Conservation (phyloP, 2,113 vertebrate genomes). For the Alethe castanea region DNA sequence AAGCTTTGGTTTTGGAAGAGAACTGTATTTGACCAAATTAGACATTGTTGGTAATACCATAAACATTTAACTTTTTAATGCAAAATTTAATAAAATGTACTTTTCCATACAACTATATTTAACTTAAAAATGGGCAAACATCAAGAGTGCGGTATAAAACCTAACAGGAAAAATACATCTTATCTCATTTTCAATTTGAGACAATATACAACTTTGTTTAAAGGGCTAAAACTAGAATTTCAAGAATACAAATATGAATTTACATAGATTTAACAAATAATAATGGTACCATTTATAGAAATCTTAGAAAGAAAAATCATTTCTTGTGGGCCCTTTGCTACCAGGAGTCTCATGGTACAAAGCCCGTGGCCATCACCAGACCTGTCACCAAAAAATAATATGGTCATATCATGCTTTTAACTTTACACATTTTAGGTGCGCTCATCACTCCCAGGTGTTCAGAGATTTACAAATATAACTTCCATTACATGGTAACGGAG, state of each 20-base stretch:
- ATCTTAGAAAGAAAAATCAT: conserved; percentile 70
- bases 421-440: conserved; percentile 61
- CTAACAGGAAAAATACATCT: conserved; percentile 74
- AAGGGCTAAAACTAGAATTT: conserved; percentile 73
- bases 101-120: conserved; percentile 66
- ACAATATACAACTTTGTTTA: conserved; percentile 73
- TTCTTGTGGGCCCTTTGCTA: conserved; percentile 59
- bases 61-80: conserved; percentile 68
- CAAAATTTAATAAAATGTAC: conserved; percentile 68
- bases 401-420: conserved; percentile 59
- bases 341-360: conserved; percentile 67
- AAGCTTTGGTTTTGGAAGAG: conserved; percentile 72
- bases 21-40: conserved; percentile 69
- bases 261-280: conserved; percentile 74
- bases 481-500: conserved; percentile 74
- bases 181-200: conserved; percentile 72
- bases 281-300: conserved; percentile 73
- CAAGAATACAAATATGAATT: conserved; percentile 74
- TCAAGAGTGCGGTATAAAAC: conserved; percentile 71
- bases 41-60: conserved; percentile 65
- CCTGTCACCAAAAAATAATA: conserved; percentile 68
- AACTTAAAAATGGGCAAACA: conserved; percentile 70
- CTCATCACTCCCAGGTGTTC: neutral
- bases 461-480: conserved; percentile 67
- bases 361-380: conserved; percentile 59